phyloP scores from a whole-genome alignment of 1,140 invertebrate genomes.

The Drosophila sechellia region DNA sequence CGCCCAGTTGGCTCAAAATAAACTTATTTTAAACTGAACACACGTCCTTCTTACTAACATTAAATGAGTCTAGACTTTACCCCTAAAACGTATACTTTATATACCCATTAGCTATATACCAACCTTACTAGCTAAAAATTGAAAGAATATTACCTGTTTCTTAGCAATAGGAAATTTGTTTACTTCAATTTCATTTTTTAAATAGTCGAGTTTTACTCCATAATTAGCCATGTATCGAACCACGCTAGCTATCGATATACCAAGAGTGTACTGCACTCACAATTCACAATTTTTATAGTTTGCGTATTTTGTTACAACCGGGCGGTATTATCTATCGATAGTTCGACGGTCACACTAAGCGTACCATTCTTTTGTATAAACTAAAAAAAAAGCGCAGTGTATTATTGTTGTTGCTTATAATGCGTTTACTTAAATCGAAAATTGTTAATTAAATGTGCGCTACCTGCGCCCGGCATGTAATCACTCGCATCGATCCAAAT shows the following conservation, averaged over 20 bases:
- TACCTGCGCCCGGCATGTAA: slow-evolving; percentile 34
- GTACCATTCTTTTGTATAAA: slow-evolving; percentile 63
- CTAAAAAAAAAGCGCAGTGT: slow-evolving; percentile 48
- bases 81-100: neutral
- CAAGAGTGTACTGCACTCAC: no score
- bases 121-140: no score
- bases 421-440: slow-evolving; percentile 41
- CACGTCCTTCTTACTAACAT: neutral
- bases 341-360: neutral
- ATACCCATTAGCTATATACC: neutral
- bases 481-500: slow-evolving; percentile 34
- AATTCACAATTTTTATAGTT: no score
- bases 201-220: neutral
- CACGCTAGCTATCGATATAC: slow-evolving; percentile 3
- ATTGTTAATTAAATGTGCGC: slow-evolving; percentile 63
- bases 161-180: no score
- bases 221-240: neutral
- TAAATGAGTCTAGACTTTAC: neutral
- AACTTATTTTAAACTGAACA: slow-evolving; percentile 27
- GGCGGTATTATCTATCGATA: slow-evolving; percentile 3
- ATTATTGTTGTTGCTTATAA: slow-evolving; percentile 67
- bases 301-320: no score
- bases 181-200: neutral
- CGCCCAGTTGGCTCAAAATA: slow-evolving; percentile 34
- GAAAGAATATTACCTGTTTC: no score